These are phyloP conservation scores for Dioctria linearis DNA, from an alignment of 2,888 invertebrate genomes.

Conservation along the genomic window DNA sequence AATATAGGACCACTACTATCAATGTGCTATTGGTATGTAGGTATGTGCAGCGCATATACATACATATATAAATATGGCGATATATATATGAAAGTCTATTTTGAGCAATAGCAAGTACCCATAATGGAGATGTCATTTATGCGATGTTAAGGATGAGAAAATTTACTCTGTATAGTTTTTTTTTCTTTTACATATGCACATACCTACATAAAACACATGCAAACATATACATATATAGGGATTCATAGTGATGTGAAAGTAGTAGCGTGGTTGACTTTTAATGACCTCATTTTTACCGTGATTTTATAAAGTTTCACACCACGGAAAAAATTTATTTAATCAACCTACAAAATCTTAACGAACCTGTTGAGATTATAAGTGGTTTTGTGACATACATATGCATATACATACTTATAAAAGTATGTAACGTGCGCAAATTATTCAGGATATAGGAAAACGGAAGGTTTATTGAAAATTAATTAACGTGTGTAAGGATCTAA, in stretches of 20 bases:
- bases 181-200: no score
- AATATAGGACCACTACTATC: background rate
- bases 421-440: no score
- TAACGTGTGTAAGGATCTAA: no score
- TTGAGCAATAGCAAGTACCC: background rate
- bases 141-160: background rate
- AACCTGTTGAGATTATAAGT: background rate
- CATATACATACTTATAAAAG: no score
- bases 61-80: no score
- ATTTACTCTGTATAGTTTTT: background rate
- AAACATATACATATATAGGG: no score
- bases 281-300: background rate
- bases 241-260: no score
- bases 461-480: no score
- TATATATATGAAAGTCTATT: background rate
- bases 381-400: background rate
- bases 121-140: slow-evolving; percentile 26
- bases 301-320: slow-evolving; percentile 11
- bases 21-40: background rate
- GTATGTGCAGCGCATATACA: background rate
- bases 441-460: no score
- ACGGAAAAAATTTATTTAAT: background rate
- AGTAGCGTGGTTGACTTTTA: no score
- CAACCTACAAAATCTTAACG: background rate
- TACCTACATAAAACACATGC: no score